Conservation (phyloP, 1,140 invertebrate genomes). For the Hydropsyche tenuis region DNA sequence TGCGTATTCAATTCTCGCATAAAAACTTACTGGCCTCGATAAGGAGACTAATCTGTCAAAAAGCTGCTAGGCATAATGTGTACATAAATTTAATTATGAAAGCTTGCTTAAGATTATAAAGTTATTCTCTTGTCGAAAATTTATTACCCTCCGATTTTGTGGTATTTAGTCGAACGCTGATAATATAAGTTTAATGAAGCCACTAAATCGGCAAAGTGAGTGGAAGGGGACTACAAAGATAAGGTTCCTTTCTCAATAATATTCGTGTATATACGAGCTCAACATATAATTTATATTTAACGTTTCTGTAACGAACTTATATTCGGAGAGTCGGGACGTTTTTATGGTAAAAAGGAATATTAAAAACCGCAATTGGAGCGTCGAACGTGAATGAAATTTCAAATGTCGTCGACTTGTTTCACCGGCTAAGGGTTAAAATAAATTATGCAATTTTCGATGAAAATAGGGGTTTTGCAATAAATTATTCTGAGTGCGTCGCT, state of each 20-base stretch:
- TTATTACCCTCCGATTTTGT: constrained; percentile 32
- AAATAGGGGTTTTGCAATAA: constrained; percentile 39
- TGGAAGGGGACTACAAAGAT: neutral
- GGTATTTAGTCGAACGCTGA: constrained; percentile 32
- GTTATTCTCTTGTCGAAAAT: constrained; percentile 24
- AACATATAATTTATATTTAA: too few relatives aligned
- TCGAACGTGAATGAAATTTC: constrained; percentile 11
- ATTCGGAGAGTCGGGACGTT: neutral
- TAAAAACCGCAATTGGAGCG: constrained; percentile 4
- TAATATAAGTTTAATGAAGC: constrained; percentile 35
- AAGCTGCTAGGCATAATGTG: neutral
- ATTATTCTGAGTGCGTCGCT: constrained; percentile 35
- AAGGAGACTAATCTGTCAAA: neutral
- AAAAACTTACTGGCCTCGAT: neutral
- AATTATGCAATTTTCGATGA: constrained; percentile 40
- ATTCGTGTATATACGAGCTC: neutral
- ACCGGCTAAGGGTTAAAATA: constrained; percentile 25
- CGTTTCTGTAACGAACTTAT: too few relatives aligned
- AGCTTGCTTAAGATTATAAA: constrained; percentile 21
- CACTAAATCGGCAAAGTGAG: constrained; percentile 6
- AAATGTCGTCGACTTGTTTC: neutral
- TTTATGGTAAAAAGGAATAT: constrained; percentile 1
- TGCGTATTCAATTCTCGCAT: neutral
- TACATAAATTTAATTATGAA: constrained; percentile 12
- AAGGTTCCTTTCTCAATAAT: constrained; percentile 18